phyloP scores from a whole-genome alignment of 2,888 invertebrate genomes.

The Tetropium fuscum region DNA sequence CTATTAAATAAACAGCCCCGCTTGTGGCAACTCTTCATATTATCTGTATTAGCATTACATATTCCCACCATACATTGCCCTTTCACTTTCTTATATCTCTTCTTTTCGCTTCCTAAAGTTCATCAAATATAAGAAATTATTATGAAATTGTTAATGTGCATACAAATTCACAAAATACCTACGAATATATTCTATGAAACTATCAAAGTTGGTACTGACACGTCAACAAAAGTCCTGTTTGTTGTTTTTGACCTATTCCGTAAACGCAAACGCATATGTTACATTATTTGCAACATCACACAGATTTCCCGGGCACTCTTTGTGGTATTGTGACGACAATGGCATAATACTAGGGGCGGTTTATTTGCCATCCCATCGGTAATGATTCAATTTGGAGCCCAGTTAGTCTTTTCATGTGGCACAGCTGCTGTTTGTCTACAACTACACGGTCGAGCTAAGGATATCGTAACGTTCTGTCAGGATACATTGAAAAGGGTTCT shows the following conservation, averaged over 20 bases:
- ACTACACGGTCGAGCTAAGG: conserved; percentile 34
- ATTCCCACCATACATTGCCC: too few species aligned
- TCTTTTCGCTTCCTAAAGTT: too few species aligned
- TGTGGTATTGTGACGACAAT: conserved; percentile 58
- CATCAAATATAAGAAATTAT: too few species aligned
- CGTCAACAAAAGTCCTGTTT: conserved; percentile 38
- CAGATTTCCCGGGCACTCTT: conserved; percentile 47
- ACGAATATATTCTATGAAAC: too few species aligned
- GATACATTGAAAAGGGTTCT: conserved; percentile 13
- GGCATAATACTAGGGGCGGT: conserved; percentile 63
- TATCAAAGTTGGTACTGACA: background rate
- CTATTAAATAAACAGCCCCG: too few species aligned
- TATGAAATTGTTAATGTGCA: too few species aligned
- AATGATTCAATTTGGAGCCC: conserved; percentile 67
- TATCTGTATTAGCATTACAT: too few species aligned
- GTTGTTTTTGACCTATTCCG: conserved; percentile 43
- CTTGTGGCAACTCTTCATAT: too few species aligned
- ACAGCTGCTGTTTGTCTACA: conserved; percentile 62
- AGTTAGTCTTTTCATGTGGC: conserved; percentile 64
- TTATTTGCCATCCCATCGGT: conserved; percentile 64
- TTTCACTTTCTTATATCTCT: too few species aligned
- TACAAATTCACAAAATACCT: too few species aligned
- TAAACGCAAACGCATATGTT: conserved; percentile 50
- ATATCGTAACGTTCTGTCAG: conserved; percentile 20
- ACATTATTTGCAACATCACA: conserved; percentile 44